Conservation (phyloP, 2,797 vertebrate species). For the Paedocypris micromegethes region DNA sequence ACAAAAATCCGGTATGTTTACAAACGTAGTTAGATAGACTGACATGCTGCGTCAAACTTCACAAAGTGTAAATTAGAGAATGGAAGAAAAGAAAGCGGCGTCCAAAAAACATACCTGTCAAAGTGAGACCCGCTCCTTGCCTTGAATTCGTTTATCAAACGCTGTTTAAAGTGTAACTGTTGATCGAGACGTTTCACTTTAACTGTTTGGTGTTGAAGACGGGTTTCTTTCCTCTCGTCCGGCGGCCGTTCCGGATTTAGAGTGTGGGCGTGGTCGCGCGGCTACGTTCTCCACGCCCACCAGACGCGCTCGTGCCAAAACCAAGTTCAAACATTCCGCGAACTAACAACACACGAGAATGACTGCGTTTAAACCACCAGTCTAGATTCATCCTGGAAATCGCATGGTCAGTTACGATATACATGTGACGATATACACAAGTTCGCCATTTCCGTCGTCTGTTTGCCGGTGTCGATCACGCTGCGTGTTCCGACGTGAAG, state of each 20-base stretch:
- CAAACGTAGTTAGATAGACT: neutral
- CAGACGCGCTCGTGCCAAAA: neutral
- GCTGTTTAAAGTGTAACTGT: neutral
- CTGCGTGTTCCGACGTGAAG: constrained; percentile 10
- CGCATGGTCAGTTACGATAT: too few relatives aligned
- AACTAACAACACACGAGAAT: neutral
- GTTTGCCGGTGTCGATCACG: neutral
- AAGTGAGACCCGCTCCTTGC: too few relatives aligned
- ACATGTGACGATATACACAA: neutral
- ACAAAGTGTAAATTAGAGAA: too few relatives aligned
- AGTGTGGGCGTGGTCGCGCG: constrained; percentile 11
- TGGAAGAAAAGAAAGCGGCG: too few relatives aligned
- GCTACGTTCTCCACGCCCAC: constrained; percentile 20
- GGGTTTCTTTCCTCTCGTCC: neutral
- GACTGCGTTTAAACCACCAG: neutral
- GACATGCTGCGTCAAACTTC: neutral
- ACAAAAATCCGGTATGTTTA: neutral
- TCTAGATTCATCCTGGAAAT: neutral
- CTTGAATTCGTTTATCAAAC: too few relatives aligned
- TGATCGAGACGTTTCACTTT: neutral
- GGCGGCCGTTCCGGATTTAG: constrained; percentile 26
- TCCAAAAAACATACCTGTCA: too few relatives aligned
- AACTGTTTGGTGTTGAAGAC: neutral
- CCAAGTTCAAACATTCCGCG: neutral
- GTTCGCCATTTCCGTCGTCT: neutral